Evolutionary conservation across 2,888 invertebrate species (phyloP).

Genomic region (Eupithecia inturbata): DNA sequence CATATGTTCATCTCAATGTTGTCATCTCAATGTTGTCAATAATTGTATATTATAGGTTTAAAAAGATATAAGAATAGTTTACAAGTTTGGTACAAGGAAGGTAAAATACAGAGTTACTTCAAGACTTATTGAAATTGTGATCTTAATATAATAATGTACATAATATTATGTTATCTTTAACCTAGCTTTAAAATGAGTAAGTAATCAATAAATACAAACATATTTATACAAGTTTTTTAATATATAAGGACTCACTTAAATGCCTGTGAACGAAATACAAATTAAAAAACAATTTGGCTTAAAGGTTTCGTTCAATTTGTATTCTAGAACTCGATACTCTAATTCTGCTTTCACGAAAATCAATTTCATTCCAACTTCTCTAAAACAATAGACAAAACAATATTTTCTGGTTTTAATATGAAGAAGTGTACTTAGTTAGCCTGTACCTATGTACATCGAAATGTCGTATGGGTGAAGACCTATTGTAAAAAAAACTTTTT

Average conservation of each 20-base stretch:
- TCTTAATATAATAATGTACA: neutral
- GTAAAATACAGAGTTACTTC: neutral
- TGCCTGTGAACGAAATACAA: neutral
- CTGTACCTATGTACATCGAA: neutral
- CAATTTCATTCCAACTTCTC: neutral
- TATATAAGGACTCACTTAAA: neutral
- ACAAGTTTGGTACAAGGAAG: slow-evolving; percentile 5
- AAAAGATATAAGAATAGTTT: neutral
- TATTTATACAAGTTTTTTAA: slow-evolving; percentile 8
- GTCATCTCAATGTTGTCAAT: neutral
- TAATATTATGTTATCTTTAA: neutral
- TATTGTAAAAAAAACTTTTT: neutral
- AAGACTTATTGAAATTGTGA: slow-evolving; percentile 13
- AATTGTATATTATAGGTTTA: neutral
- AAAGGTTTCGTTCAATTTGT: too few species aligned
- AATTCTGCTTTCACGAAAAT: neutral
- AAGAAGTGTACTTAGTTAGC: neutral
- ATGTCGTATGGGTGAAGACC: neutral
- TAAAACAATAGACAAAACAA: neutral
- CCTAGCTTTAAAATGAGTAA: neutral
- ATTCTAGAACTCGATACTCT: too few species aligned
- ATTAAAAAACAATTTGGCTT: neutral
- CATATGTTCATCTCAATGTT: neutral
- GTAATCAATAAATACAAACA: neutral
- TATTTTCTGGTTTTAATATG: neutral